Evolutionary conservation across 2,888 invertebrate genomes (phyloP).

Genomic region (Venustoraphidia nigricollis): DNA sequence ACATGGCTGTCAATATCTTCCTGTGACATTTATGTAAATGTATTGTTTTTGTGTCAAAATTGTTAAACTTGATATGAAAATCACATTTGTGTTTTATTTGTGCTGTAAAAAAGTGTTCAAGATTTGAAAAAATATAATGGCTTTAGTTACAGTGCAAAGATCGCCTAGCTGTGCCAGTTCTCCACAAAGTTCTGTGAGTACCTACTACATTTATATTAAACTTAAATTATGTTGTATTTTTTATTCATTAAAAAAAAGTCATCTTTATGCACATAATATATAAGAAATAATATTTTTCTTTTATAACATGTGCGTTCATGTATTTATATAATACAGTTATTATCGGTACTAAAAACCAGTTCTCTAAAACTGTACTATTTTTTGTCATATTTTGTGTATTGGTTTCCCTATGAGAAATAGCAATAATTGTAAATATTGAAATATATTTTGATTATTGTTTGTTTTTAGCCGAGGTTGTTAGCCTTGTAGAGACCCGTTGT

Average conservation of each 20-base stretch:
- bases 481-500: constrained; percentile 10
- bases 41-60: background rate
- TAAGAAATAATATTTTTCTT: background rate
- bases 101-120: background rate
- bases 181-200: constrained; percentile 41
- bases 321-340: too few species aligned
- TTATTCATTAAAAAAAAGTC: constrained; percentile 1
- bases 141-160: constrained; percentile 56
- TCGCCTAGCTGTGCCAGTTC: constrained; percentile 54
- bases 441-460: constrained; percentile 3
- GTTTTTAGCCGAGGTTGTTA: constrained; percentile 10
- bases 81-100: background rate
- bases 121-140: constrained; percentile 29
- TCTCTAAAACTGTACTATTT: too few species aligned
- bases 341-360: too few species aligned
- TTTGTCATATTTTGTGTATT: too few species aligned
- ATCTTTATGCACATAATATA: background rate
- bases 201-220: constrained; percentile 1
- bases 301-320: background rate
- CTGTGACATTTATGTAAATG: constrained; percentile 2
- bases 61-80: constrained; percentile 1
- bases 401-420: too few species aligned
- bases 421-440: background rate
- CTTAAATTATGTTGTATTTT: background rate
- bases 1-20: constrained; percentile 6